These are phyloP conservation scores for Acanthococcus lagerstroemiae DNA, from an alignment of 2,888 invertebrate genomes.

Conservation along the genomic window DNA sequence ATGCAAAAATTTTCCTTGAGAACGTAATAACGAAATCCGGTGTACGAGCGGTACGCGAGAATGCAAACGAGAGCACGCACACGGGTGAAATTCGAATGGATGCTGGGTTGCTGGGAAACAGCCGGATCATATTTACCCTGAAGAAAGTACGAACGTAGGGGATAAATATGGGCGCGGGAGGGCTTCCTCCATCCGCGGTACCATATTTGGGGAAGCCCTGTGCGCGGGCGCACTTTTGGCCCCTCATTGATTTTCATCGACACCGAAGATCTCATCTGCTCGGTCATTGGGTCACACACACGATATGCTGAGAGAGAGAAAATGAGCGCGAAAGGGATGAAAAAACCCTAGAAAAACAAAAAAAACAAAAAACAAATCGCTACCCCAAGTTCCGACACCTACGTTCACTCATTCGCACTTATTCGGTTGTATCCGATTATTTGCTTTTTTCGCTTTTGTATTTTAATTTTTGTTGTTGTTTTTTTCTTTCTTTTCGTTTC, in stretches of 20 bases:
- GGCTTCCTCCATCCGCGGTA: constrained; percentile 10
- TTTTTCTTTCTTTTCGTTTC: too few species aligned
- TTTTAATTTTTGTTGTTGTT: too few species aligned
- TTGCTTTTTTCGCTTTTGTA: too few species aligned
- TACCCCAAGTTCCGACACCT: too few species aligned
- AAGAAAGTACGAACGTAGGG: constrained; percentile 18
- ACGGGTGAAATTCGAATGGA: constrained; percentile 22
- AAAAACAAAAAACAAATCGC: too few species aligned
- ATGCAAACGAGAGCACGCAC: constrained; percentile 7
- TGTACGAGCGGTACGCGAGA: not conserved
- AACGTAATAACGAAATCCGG: not conserved
- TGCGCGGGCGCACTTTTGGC: constrained; percentile 27
- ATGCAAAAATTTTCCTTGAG: not conserved
- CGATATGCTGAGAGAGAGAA: constrained; percentile 7
- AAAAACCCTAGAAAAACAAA: too few species aligned
- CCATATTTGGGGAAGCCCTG: constrained; percentile 16
- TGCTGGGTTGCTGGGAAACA: constrained; percentile 25
- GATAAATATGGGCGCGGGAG: constrained; percentile 5
- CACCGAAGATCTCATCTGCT: constrained; percentile 21
- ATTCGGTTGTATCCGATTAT: too few species aligned
- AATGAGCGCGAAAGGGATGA: too few species aligned
- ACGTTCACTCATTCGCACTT: too few species aligned
- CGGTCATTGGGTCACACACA: constrained; percentile 30
- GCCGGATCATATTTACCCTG: constrained; percentile 23
- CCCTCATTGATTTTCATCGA: constrained; percentile 29